phyloP scores from a whole-genome alignment of 2,888 invertebrate species.

The Dinocampus coccinellae region DNA sequence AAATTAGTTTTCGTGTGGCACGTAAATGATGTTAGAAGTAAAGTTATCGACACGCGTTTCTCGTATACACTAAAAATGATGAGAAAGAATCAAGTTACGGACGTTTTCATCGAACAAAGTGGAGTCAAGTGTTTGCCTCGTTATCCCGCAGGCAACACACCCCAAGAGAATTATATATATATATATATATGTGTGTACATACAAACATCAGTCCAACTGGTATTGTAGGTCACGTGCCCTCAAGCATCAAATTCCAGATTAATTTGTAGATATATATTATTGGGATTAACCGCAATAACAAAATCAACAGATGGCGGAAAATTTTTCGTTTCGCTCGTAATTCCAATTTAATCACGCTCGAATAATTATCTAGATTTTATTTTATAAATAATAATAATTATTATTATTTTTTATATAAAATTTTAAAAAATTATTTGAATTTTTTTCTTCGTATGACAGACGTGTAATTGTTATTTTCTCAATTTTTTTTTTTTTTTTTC shows the following conservation, averaged over 20 bases:
- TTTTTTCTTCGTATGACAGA: too few relatives aligned
- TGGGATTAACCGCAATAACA: neutral
- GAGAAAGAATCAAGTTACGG: conserved; percentile 24
- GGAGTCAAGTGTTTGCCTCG: conserved; percentile 59
- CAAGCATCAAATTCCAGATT: conserved; percentile 19
- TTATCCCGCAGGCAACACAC: conserved; percentile 49
- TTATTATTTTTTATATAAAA: too few relatives aligned
- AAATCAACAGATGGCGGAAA: conserved; percentile 27
- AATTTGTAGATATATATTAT: neutral
- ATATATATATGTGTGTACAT: neutral
- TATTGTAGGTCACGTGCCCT: conserved; percentile 22
- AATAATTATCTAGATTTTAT: conserved; percentile 38
- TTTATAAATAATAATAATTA: too few relatives aligned
- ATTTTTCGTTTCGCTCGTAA: neutral
- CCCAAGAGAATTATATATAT: neutral
- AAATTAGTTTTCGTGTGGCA: neutral
- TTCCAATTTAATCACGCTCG: conserved; percentile 41
- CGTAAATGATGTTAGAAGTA: conserved; percentile 1
- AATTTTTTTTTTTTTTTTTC: too few relatives aligned
- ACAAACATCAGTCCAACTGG: neutral
- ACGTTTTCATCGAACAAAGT: conserved; percentile 50
- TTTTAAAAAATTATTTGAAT: too few relatives aligned
- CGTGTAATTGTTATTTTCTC: too few relatives aligned
- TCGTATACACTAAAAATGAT: neutral
- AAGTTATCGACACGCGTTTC: conserved; percentile 32